Conservation (phyloP, 2,797 vertebrate species). For the Smutsia gigantea region DNA sequence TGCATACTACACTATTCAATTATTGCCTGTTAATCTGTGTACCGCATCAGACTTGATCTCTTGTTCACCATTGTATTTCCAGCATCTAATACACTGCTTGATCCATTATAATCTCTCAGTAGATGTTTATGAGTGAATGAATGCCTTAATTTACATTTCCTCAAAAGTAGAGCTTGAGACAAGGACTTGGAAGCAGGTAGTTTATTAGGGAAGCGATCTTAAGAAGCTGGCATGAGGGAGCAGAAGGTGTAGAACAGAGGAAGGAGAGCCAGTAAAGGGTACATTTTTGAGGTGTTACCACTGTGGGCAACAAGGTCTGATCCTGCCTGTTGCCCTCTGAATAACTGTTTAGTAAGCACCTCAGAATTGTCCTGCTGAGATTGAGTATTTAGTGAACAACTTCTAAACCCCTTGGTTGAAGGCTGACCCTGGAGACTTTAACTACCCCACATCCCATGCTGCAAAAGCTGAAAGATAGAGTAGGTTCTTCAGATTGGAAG, state of each 20-base stretch:
- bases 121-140: conserved; percentile 8
- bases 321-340: neutral
- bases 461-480: neutral
- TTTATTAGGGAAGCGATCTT: neutral
- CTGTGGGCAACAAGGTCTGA: neutral
- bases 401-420: neutral
- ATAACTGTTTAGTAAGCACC: neutral
- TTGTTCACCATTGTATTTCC: neutral
- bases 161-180: neutral
- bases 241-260: neutral
- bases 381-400: neutral
- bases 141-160: neutral
- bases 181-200: neutral
- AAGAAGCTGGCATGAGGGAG: neutral
- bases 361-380: neutral
- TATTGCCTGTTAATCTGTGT: neutral
- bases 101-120: neutral
- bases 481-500: neutral
- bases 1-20: neutral
- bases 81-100: neutral
- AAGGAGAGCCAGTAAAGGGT: neutral
- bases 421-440: neutral
- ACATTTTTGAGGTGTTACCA: neutral
- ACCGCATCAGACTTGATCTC: neutral
- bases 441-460: neutral